Conservation (phyloP, 2,797 vertebrate species). For the Ataeniobius toweri region DNA sequence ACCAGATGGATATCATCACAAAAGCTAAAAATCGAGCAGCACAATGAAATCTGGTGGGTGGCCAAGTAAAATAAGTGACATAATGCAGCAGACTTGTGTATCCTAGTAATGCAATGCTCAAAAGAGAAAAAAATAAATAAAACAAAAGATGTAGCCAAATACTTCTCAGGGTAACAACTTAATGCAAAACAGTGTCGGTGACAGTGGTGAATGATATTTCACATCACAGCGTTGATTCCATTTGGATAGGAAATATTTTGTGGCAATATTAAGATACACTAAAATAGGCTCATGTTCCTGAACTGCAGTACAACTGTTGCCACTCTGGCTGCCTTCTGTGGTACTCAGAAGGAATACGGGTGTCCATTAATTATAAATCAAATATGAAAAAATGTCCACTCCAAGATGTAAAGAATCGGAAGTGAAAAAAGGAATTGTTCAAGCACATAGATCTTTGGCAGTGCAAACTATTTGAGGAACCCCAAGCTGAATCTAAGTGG, state of each 20-base stretch:
- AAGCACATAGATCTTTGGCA: neutral
- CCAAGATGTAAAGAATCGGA: neutral
- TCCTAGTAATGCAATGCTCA: conserved; percentile 53
- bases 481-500: neutral
- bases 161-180: conserved; percentile 42
- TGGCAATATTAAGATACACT: no score
- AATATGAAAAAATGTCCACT: neutral
- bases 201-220: conserved; percentile 13
- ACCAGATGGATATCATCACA: neutral
- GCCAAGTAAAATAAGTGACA: conserved; percentile 64
- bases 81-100: conserved; percentile 43
- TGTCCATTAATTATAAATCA: neutral
- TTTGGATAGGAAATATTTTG: neutral
- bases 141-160: conserved; percentile 49
- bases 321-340: neutral
- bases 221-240: neutral
- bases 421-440: neutral
- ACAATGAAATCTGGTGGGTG: conserved; percentile 33
- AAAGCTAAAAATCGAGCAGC: conserved; percentile 20
- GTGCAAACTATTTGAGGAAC: neutral
- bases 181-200: conserved; percentile 45
- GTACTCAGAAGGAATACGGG: neutral
- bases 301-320: neutral
- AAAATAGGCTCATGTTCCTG: neutral
- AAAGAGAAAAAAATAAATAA: conserved; percentile 23